phyloP scores from a whole-genome alignment of 1,140 invertebrate species.

The Matsumurasca onukii region DNA sequence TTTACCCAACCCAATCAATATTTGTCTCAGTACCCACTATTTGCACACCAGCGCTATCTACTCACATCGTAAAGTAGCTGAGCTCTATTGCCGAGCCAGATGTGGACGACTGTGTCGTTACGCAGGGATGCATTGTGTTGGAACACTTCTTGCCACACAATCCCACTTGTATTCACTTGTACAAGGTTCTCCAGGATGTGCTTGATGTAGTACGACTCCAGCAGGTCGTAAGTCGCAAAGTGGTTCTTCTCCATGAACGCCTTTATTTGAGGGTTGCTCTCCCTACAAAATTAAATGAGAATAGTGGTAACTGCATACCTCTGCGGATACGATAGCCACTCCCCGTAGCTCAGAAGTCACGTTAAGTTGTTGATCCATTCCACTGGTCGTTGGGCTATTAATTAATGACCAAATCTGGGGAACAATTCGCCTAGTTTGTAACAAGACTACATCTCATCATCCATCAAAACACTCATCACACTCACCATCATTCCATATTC shows the following conservation, averaged over 20 bases:
- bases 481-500: too few species aligned
- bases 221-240: slow-evolving; percentile 55
- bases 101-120: slow-evolving; percentile 67
- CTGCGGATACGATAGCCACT: too few species aligned
- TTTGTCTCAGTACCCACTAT: too few species aligned
- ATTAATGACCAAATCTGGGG: too few species aligned
- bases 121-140: slow-evolving; percentile 69
- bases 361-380: too few species aligned
- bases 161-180: slow-evolving; percentile 55
- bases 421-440: too few species aligned
- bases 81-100: slow-evolving; percentile 60
- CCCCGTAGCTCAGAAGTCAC: too few species aligned
- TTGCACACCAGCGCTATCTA: too few species aligned
- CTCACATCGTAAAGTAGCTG: slow-evolving; percentile 51
- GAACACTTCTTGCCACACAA: slow-evolving; percentile 94
- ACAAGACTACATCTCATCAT: too few species aligned
- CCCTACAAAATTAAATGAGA: slow-evolving; percentile 57
- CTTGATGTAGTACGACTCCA: slow-evolving; percentile 71
- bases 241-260: slow-evolving; percentile 67
- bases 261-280: slow-evolving; percentile 70
- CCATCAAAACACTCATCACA: too few species aligned
- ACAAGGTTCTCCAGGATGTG: slow-evolving; percentile 58
- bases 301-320: background rate
- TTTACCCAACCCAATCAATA: too few species aligned
- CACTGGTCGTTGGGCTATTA: too few species aligned